phyloP scores from a whole-genome alignment of 2,888 invertebrate species.

The Acronicta leporina region DNA sequence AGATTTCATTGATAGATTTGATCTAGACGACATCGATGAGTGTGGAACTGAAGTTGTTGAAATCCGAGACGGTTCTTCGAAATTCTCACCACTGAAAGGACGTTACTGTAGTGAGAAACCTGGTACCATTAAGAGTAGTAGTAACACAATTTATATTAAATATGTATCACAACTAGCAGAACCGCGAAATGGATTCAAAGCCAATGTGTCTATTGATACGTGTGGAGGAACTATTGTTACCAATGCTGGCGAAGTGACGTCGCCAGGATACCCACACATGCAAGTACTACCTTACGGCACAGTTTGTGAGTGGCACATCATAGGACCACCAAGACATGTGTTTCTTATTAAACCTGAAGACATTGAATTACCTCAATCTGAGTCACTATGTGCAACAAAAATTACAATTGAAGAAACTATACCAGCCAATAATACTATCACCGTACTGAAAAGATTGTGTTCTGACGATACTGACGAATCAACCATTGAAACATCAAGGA shows the following conservation, averaged over 20 bases:
- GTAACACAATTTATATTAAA: slow-evolving; percentile 92
- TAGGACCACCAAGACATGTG: slow-evolving; percentile 71
- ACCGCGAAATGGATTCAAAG: slow-evolving; percentile 94
- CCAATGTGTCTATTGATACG: slow-evolving; percentile 90
- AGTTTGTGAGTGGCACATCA: slow-evolving; percentile 93
- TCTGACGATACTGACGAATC: slow-evolving; percentile 52
- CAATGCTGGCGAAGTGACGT: slow-evolving; percentile 89
- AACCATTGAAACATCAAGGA: slow-evolving; percentile 70
- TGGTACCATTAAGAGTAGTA: slow-evolving; percentile 89
- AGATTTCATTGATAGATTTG: slow-evolving; percentile 93
- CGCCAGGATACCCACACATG: slow-evolving; percentile 91
- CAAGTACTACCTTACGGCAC: slow-evolving; percentile 85
- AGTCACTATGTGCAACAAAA: slow-evolving; percentile 73
- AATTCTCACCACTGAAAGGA: slow-evolving; percentile 90
- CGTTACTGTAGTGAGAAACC: slow-evolving; percentile 91
- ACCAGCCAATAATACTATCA: slow-evolving; percentile 67
- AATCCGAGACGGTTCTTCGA: slow-evolving; percentile 94
- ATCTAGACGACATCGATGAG: slow-evolving; percentile 83
- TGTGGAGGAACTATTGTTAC: slow-evolving; percentile 91
- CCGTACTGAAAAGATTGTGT: slow-evolving; percentile 70
- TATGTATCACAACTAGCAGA: slow-evolving; percentile 92
- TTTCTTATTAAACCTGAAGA: slow-evolving; percentile 69
- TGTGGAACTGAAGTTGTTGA: slow-evolving; percentile 91
- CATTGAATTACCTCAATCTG: slow-evolving; percentile 69
- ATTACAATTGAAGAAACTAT: slow-evolving; percentile 74